These are phyloP conservation scores for Ruditapes philippinarum DNA, from an alignment of 1,140 invertebrate genomes.

Conservation along the genomic window DNA sequence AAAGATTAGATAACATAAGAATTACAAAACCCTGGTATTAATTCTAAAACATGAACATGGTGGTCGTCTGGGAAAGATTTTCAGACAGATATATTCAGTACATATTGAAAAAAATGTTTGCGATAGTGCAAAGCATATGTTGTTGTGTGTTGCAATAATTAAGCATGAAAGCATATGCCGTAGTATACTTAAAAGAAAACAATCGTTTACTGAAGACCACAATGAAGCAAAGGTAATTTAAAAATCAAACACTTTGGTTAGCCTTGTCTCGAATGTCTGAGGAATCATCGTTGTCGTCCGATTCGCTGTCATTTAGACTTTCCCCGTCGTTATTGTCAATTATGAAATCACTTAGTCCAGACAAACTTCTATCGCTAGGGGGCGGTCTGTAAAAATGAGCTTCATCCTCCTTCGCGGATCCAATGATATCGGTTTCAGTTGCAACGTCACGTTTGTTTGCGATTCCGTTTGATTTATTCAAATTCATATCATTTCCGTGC, in stretches of 20 bases:
- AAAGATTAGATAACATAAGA: too few relatives aligned
- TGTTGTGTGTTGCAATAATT: too few relatives aligned
- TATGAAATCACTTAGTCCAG: constrained; percentile 50
- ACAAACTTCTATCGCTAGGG: not conserved
- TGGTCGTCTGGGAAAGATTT: too few relatives aligned
- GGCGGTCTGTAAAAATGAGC: not conserved
- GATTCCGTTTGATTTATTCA: not conserved
- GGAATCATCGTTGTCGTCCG: not conserved
- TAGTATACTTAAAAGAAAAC: too few relatives aligned
- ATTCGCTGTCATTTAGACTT: constrained; percentile 29
- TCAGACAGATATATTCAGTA: too few relatives aligned
- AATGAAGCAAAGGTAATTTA: too few relatives aligned
- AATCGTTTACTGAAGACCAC: too few relatives aligned
- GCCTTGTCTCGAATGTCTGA: not conserved
- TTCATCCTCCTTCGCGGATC: constrained; percentile 7
- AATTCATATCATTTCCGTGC: not conserved
- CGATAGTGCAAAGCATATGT: too few relatives aligned
- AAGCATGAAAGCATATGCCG: too few relatives aligned
- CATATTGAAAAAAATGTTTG: too few relatives aligned
- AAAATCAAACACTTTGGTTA: constrained; percentile 27
- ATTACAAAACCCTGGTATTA: too few relatives aligned
- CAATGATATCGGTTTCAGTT: constrained; percentile 52
- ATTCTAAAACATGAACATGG: too few relatives aligned
- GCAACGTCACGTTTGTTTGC: constrained; percentile 53
- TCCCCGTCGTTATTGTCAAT: constrained; percentile 59